A percentile compares a stretch with the other conserved stretches of the same genome.
Conservation (phyloP, 1,140 invertebrate genomes). For the Macrobrachium nipponense region DNA sequence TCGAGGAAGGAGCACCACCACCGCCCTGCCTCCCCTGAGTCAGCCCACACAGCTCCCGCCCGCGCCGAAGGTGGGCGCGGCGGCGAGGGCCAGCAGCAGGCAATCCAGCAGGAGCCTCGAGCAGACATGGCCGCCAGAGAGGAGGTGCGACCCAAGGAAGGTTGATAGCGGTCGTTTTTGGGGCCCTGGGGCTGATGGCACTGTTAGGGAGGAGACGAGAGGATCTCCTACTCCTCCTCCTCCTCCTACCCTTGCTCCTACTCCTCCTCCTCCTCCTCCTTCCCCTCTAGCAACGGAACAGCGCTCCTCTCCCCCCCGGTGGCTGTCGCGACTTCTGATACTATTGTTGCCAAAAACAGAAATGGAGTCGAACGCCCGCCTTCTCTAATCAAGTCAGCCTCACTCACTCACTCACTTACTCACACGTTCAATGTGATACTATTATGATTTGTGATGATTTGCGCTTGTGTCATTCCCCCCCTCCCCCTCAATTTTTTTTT, state of each 20-base stretch:
- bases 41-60: not conserved
- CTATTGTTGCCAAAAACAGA: constrained; percentile 37
- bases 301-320: not conserved
- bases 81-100: constrained; percentile 27
- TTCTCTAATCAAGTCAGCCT: constrained; percentile 22
- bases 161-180: constrained; percentile 28
- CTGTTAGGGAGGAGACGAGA: too few relatives aligned
- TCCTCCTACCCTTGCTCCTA: too few relatives aligned
- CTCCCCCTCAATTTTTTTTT: too few relatives aligned
- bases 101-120: constrained; percentile 28
- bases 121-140: constrained; percentile 35
- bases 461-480: not conserved
- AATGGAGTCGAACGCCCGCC: constrained; percentile 29
- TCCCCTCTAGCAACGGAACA: not conserved
- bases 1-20: constrained; percentile 19
- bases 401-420: constrained; percentile 30
- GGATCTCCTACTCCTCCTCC: too few relatives aligned
- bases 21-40: constrained; percentile 42
- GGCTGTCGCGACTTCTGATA: constrained; percentile 1
- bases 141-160: constrained; percentile 44
- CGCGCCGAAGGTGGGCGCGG: too few relatives aligned
- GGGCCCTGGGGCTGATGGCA: too few relatives aligned
- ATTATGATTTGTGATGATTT: constrained; percentile 21
- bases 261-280: too few relatives aligned
- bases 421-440: constrained; percentile 23